Evolutionary conservation across 2,797 vertebrate genomes (phyloP), one percentile per base, ranked within the genome.

Genomic region (Cichlasoma orientale): DNA sequence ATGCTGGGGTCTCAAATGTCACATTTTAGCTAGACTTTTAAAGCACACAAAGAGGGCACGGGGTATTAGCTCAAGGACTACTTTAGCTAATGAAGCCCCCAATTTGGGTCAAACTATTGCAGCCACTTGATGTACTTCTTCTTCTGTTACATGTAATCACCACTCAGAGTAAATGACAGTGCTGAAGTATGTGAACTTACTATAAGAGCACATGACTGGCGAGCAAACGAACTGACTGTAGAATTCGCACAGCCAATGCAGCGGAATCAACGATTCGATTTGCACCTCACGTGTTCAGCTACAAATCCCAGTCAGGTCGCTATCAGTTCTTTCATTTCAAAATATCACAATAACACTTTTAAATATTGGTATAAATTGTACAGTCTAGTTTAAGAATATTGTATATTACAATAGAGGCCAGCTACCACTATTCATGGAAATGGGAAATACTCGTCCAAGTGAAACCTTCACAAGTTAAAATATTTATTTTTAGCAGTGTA

Each of bases 31-130:
- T 47, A 66, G 61, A 66, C 61, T 47, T 66, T 47, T 50, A 68
- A 44, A 41, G 10, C 12, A 44, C 71, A 71, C 10, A 63, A 12
- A 47, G 19, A 59, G 50, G 4, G 3, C 36, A 21, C 16, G 13
- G 19, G 25, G 13, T 33, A 41, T 13, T n/a, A 25, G n/a, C 71
- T 86, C 38, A 75, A 86, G 78, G 29, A 52, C 27, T 74, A 77
- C 78, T 87, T 70, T 4, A 87, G 50, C 14, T 78, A 61, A 85
- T 33, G 56, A 80, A 41, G 74, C 12, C 3, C 21, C 29, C 11
- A 31, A 6, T 27, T 63, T 56, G 75, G 38, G 70, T 82, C 58
- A 73, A 80, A 61, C 50, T 16, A 16, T 74, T 50, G 12, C 14
- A 21, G 54, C 41, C 61, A 82, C 61, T 81, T 74, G 31, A 33